phyloP scores from a whole-genome alignment of 2,797 vertebrate species.

The Semotilus atromaculatus region DNA sequence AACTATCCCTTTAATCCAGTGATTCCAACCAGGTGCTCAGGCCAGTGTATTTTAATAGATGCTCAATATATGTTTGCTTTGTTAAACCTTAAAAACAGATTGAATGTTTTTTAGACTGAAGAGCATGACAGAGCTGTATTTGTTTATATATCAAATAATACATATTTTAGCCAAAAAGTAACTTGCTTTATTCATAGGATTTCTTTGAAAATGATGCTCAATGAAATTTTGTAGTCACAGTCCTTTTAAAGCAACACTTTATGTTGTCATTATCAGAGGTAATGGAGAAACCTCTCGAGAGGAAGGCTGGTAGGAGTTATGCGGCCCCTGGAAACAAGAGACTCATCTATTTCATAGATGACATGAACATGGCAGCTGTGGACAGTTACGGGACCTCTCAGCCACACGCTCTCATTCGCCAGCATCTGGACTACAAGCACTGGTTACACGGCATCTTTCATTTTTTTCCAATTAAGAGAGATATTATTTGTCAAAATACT shows the following conservation, averaged over 20 bases:
- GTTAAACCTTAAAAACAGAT: not conserved
- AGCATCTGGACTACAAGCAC: constrained; percentile 83
- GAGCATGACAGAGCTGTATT: not conserved
- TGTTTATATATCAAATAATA: not conserved
- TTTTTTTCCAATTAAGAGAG: not conserved
- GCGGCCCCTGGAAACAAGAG: constrained; percentile 81
- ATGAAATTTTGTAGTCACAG: not conserved
- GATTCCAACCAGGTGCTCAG: not conserved
- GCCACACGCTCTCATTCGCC: constrained; percentile 81
- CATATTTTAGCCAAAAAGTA: too few species aligned
- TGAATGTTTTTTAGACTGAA: not conserved
- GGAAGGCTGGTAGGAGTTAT: constrained; percentile 80
- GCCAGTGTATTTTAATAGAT: not conserved
- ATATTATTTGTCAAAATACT: not conserved
- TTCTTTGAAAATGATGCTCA: not conserved
- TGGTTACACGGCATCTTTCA: constrained; percentile 72
- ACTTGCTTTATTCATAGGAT: not conserved
- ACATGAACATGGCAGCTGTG: constrained; percentile 83
- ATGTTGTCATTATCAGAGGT: constrained; percentile 70
- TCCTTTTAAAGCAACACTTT: not conserved
- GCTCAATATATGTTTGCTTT: not conserved
- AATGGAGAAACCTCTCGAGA: constrained; percentile 82
- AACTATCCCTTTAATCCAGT: not conserved
- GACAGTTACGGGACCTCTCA: constrained; percentile 82
- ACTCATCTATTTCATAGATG: constrained; percentile 82